Evolutionary conservation across 2,797 vertebrate genomes (phyloP).

Genomic region (Lacerta viridis): DNA sequence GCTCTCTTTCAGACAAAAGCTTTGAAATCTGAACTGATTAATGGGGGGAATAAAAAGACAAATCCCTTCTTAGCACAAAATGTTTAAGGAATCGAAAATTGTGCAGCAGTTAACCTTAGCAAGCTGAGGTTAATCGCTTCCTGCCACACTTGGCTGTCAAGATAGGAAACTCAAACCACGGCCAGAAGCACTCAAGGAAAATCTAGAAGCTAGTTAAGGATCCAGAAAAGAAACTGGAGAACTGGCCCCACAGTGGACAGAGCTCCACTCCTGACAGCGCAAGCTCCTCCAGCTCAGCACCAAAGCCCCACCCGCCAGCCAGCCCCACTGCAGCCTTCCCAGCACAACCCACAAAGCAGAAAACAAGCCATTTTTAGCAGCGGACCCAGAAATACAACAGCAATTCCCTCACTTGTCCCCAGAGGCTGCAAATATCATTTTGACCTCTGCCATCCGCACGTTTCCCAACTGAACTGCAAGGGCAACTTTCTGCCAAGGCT

Average conservation of each 20-base stretch:
- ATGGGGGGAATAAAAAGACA: too few species aligned
- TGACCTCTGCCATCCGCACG: not conserved
- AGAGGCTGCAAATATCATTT: not conserved
- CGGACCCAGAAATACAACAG: not conserved
- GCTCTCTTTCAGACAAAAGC: not conserved
- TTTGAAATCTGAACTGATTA: too few species aligned
- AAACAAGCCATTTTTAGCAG: constrained; percentile 3
- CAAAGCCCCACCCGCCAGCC: not conserved
- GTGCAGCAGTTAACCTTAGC: not conserved
- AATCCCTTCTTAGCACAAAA: not conserved
- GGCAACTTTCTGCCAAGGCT: not conserved
- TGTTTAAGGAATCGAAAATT: not conserved
- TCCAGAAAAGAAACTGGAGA: not conserved
- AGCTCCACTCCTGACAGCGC: not conserved
- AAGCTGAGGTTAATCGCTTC: too few species aligned
- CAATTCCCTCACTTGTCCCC: not conserved
- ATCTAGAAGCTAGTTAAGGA: not conserved
- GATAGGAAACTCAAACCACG: not conserved
- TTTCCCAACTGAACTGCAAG: not conserved
- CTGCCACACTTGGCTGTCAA: not conserved
- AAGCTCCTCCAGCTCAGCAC: not conserved
- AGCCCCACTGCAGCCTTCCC: not conserved
- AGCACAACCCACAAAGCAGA: not conserved
- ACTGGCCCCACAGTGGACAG: not conserved
- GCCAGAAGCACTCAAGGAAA: not conserved